Evolutionary conservation across 2,113 vertebrate genomes (phyloP).

Genomic region (Polyodon spathula): DNA sequence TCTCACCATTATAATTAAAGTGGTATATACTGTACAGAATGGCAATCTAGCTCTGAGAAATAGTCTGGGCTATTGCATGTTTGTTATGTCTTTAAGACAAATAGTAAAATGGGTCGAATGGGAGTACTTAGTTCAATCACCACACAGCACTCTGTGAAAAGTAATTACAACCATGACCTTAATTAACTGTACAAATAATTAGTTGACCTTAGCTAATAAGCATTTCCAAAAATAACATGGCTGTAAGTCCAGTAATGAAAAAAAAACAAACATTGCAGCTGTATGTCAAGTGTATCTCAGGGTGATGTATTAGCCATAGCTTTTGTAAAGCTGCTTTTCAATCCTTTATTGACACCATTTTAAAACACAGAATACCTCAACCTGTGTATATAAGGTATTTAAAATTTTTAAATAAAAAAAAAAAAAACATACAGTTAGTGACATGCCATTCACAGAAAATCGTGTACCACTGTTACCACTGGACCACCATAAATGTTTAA

Average conservation of each 20-base stretch:
- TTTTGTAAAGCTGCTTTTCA: neutral
- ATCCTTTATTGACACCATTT: neutral
- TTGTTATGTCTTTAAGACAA: constrained; percentile 42
- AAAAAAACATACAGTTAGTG: too few species aligned
- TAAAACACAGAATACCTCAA: neutral
- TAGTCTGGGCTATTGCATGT: constrained; percentile 7
- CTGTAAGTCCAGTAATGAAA: constrained; percentile 19
- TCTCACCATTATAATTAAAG: too few species aligned
- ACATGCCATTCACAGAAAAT: too few species aligned
- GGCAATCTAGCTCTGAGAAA: too few species aligned
- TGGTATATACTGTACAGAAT: too few species aligned
- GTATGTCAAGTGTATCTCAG: constrained; percentile 5
- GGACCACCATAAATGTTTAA: too few species aligned
- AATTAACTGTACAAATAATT: constrained; percentile 63
- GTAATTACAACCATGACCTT: constrained; percentile 54
- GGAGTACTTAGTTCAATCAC: constrained; percentile 53
- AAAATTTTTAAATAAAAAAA: too few species aligned
- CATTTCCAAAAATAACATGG: constrained; percentile 29
- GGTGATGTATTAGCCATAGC: constrained; percentile 6
- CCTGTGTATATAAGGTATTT: too few species aligned
- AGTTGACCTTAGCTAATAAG: constrained; percentile 58
- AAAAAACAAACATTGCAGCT: neutral
- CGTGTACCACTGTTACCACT: too few species aligned
- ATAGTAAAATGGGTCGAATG: constrained; percentile 44
- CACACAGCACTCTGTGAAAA: constrained; percentile 41